Percentiles rank a stretch among this genome's conserved stretches.
phyloP scores from a whole-genome alignment of 2,888 invertebrate species.

The Hybos culiciformis region DNA sequence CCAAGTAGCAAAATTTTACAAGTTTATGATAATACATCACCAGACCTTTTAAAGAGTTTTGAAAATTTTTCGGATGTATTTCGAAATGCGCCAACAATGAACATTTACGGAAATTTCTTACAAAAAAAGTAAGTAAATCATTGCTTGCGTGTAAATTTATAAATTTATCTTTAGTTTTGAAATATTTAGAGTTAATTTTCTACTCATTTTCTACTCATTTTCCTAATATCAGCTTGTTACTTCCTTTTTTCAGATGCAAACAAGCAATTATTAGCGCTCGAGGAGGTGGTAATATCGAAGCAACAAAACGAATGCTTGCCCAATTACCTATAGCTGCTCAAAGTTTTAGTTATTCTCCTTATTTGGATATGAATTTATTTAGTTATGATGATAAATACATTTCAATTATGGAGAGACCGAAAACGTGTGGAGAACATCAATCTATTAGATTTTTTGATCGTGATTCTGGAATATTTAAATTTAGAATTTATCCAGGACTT shows the following conservation, averaged over 20 bases:
- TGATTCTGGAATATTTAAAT: constrained; percentile 66
- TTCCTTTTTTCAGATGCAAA: constrained; percentile 48
- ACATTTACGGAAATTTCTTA: constrained; percentile 59
- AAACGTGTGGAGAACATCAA: constrained; percentile 72
- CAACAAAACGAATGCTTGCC: constrained; percentile 74
- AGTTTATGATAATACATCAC: constrained; percentile 81
- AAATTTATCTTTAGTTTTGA: no score
- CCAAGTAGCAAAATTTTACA: constrained; percentile 67
- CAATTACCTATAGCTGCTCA: constrained; percentile 91
- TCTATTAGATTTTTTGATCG: constrained; percentile 81
- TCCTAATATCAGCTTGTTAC: no score
- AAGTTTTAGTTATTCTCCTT: constrained; percentile 85
- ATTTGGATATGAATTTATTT: constrained; percentile 80
- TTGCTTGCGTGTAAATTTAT: no score
- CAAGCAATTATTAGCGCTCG: constrained; percentile 81
- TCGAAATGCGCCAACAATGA: constrained; percentile 74
- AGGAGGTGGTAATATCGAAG: constrained; percentile 80
- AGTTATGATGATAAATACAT: constrained; percentile 95
- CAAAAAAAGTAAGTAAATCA: constrained; percentile 46
- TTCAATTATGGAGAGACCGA: constrained; percentile 89
- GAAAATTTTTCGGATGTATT: constrained; percentile 88
- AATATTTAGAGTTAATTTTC: neutral
- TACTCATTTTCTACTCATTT: constrained; percentile 5
- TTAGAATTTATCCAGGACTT: constrained; percentile 76
- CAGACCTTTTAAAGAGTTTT: constrained; percentile 66